Evolutionary conservation across 2,113 vertebrate genomes (phyloP), one percentile per base, ranked within the genome.

Genomic region (Pao palembangensis): DNA sequence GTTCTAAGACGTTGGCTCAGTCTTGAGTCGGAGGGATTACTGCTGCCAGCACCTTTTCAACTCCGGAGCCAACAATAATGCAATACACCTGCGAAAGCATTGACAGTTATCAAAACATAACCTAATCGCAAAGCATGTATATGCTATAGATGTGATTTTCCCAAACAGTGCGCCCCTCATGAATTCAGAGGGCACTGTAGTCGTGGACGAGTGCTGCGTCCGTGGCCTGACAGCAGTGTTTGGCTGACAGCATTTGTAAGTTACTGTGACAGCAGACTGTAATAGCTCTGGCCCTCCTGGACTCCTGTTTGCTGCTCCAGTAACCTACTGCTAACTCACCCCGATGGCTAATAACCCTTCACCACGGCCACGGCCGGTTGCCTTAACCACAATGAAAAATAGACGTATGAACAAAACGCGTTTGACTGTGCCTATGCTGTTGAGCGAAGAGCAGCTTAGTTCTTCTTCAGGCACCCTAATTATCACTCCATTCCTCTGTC

Each of bases 321-420:
- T 75, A 70, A 76, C 81, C 88, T 81, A 82, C 80, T 64, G 74
- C 81, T 83, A 85, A 87, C 87, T 82, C 79, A 75, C 72, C 79
- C 86, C 85, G 87, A 88, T 84, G 74, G 80, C 78, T 88, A 87
- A 87, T 85, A 86, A 86, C 79, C 85, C 81, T 84, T 88, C 80
- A 74, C 73, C 69, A 66, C 64, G 68, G 85, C 78, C 81, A 78
- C 71, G 73, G 71, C 80, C 85, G 80, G 79, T 79, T 83, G 83
- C 61, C 65, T 84, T 76, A 80, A 73, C 71, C 77, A 68, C 72
- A 75, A 79, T 83, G 75, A 84, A 84, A 88, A 81, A 83, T 78
- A 83, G 83, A 84, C 48, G 20, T 69, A 65, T 61, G 53, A 2
- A 47, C 17, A 31, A 58, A 73, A 61, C 20, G 73, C 64, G 69